These are phyloP conservation scores for Agrotis clavis DNA, from an alignment of 2,888 invertebrate species.

Conservation along the genomic window DNA sequence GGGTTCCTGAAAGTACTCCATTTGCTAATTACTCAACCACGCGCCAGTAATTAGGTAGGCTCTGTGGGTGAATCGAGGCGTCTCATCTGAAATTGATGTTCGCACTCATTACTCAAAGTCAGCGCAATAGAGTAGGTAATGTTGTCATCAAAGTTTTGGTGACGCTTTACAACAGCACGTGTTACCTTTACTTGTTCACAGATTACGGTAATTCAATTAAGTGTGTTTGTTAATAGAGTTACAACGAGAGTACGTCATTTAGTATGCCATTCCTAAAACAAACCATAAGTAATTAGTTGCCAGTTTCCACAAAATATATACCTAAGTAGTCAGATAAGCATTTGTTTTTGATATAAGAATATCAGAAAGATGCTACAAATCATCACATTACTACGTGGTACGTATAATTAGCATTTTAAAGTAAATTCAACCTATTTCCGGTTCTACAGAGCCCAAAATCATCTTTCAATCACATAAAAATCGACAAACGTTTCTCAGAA, in stretches of 20 bases:
- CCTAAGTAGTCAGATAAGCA: too few relatives aligned
- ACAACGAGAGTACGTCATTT: neutral
- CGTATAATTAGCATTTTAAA: too few relatives aligned
- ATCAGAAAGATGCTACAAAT: too few relatives aligned
- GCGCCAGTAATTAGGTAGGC: slow-evolving; percentile 56
- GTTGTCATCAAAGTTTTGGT: slow-evolving; percentile 53
- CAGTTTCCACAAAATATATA: too few relatives aligned
- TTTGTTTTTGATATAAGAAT: too few relatives aligned
- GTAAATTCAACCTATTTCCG: too few relatives aligned
- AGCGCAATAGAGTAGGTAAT: slow-evolving; percentile 41
- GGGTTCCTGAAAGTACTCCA: slow-evolving; percentile 7
- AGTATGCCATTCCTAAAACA: neutral
- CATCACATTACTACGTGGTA: too few relatives aligned
- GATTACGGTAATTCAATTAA: neutral
- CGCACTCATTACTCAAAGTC: slow-evolving; percentile 64
- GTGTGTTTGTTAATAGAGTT: neutral
- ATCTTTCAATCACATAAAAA: too few relatives aligned
- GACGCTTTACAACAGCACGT: slow-evolving; percentile 9
- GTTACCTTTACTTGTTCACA: slow-evolving; percentile 7
- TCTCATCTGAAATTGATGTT: slow-evolving; percentile 60
- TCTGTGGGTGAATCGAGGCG: slow-evolving; percentile 53
- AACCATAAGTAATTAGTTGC: neutral
- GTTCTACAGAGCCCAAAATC: too few relatives aligned
- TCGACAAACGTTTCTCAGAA: neutral
- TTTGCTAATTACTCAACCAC: slow-evolving; percentile 3